Evolutionary conservation across 2,888 invertebrate genomes (phyloP).

Genomic region (Philaethria dido): DNA sequence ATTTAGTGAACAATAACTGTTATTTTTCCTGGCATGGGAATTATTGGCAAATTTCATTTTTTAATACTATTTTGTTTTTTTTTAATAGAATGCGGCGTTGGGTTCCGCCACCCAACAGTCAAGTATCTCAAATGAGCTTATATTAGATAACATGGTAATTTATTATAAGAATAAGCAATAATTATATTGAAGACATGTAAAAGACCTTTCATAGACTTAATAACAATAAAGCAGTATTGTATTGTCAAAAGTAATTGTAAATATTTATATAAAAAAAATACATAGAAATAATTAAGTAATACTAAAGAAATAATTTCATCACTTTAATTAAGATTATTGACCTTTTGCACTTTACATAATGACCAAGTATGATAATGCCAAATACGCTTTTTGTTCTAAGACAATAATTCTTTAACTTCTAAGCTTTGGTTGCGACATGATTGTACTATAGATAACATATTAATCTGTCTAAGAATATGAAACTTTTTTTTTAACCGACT

Average conservation of each 20-base stretch:
- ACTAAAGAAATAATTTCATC: constrained; percentile 25
- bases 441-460: constrained; percentile 4
- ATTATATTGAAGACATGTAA: neutral
- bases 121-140: neutral
- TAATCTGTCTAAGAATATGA: neutral
- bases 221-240: neutral
- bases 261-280: too few relatives aligned
- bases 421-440: constrained; percentile 9
- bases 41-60: too few relatives aligned
- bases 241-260: neutral
- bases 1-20: neutral
- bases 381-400: constrained; percentile 26
- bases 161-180: too few relatives aligned
- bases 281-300: too few relatives aligned
- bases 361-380: constrained; percentile 9
- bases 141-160: neutral
- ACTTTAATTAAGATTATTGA: constrained; percentile 31
- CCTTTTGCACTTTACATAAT: constrained; percentile 26
- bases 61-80: too few relatives aligned
- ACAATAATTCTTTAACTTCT: constrained; percentile 14
- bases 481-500: neutral
- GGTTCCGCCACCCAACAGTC: too few relatives aligned
- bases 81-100: too few relatives aligned
- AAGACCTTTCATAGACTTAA: neutral
- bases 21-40: too few relatives aligned